Evolutionary conservation across 1,140 invertebrate species (phyloP).

Genomic region (Caenorhabditis inopinata): DNA sequence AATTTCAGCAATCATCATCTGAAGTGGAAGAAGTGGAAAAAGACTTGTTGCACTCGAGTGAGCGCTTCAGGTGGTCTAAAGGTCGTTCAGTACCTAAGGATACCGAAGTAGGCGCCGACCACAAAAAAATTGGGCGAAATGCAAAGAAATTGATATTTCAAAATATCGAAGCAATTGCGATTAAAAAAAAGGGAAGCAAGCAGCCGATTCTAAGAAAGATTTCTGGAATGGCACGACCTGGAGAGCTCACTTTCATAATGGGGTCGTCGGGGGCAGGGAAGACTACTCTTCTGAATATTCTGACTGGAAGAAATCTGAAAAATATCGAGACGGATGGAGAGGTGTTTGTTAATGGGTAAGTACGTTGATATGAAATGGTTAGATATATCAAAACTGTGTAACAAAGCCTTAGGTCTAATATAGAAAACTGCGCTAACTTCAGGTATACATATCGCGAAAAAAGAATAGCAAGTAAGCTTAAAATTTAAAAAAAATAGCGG

Average conservation of each 20-base stretch:
- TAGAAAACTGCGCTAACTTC: too few species aligned
- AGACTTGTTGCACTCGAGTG: background rate
- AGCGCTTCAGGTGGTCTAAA: background rate
- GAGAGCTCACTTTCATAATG: conserved; percentile 85
- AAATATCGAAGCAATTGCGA: background rate
- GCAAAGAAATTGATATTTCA: background rate
- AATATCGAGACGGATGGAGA: conserved; percentile 75
- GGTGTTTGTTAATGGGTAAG: conserved; percentile 63
- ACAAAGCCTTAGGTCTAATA: too few species aligned
- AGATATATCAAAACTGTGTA: background rate
- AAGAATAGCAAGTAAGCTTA: too few species aligned
- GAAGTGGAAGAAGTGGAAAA: conserved; percentile 13
- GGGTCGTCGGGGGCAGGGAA: conserved; percentile 86
- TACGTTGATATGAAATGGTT: too few species aligned
- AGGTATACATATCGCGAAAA: too few species aligned
- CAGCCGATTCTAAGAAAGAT: conserved; percentile 69
- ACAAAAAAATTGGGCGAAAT: background rate
- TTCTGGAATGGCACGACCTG: conserved; percentile 81
- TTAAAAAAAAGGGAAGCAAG: background rate
- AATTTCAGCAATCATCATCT: background rate
- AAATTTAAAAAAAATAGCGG: too few species aligned
- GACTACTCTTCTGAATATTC: conserved; percentile 84
- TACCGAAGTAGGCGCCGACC: background rate
- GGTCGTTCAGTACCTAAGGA: background rate
- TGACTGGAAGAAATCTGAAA: conserved; percentile 77